Evolutionary conservation across 2,888 invertebrate species (phyloP), one percentile per base, ranked within the genome.

Genomic region (Steinernema carpocapsae): DNA sequence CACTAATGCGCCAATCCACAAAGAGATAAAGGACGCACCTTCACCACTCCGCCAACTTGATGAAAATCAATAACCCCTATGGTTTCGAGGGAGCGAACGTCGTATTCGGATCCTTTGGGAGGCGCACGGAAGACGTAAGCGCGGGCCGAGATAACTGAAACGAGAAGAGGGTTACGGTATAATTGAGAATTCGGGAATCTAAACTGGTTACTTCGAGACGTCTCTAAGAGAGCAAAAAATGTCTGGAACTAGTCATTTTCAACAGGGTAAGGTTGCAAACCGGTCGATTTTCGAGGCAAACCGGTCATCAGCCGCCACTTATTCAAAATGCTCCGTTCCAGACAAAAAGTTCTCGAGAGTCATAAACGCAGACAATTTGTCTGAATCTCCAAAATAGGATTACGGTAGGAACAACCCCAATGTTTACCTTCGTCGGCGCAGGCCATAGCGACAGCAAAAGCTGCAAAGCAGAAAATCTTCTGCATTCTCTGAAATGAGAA

Each of bases 41-140:
- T 79, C 26, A 79, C 45, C 24, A 78, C 76, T 42, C 75, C 77
- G 51, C 81, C 81, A 19, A 74, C 73, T 46, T 82, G 82, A 43
- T 74, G 75, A 59, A 82, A 80, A 70, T 82, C 82, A 46, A 82
- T 77, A 29, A 77, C 77, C 59, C 82, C 82, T 45, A 81, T 77
- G 0, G 78, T 29, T 72, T 79, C 74, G 29, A 64, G 64, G 4
- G 64, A 17, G 17, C 32, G 29, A 17, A 64, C 64, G n/a, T 64
- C 64, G n/a, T 29, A 37, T 17, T 64, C 64, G 32, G 64, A 12
- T 52, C 79, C 72, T 19, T 79, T 79, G 12, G 73, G 59, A 0
- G 73, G 76, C 7, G 82, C 80, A 56, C 76, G 74, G 78, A 77
- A 82, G 64, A 82, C 78, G 74, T 79, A 80, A 3, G 77, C 79